Base-by-base conservation (phyloP, 2,113 vertebrate species). In the Chaetura pelagica region DNA sequence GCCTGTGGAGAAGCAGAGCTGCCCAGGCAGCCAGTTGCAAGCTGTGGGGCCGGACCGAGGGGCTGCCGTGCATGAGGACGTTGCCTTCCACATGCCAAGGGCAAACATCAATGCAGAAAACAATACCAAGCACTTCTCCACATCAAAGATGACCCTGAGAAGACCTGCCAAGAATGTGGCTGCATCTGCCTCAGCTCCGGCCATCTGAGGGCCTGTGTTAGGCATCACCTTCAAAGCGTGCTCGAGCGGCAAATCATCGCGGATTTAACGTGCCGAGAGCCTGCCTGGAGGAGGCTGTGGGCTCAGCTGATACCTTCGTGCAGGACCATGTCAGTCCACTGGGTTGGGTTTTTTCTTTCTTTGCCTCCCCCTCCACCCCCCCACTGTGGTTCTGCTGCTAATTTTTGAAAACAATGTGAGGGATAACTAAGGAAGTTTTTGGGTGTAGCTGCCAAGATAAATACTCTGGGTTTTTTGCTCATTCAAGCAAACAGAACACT, bases 131-230 rank as follows among this genome's bases (percentile, higher is more conserved):
- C 93, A 62, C 92, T 95, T 88, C 90, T 94, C 48, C 73, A 96
- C 88, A 96, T 96, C 95, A 97, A 97, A 97, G 96, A 93, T 62
- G 96, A 97, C 96, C 96, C 94, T 94, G 88, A 76, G 92, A 69
- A 94, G 93, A 96, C 96, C 93, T 94, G 96, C 96, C 96, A 97
- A 96, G 96, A 96, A 97, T 97, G 90, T 89, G 80, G 80, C 77
- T 92, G 88, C 94, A 94, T 97, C 88, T 97, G 96, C 94, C 84
- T 93, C 69, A 68, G 73, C 84, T 82, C 57, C 80, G 78, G 90
- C 57, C 86, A 76, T 94, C 54, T 79, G 93, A 93, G 93, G 77
- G 76, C 24, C 88, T 92, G 92, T 18, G 7, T 66, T 68, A 96
- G 94, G 88, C 84, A 13, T 35, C 76, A 82, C 94, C 86, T 95